A percentile compares a stretch with the other conserved stretches of the same genome.
phyloP scores from a whole-genome alignment of 2,113 vertebrate genomes.

The Neopipo cinnamomea region DNA sequence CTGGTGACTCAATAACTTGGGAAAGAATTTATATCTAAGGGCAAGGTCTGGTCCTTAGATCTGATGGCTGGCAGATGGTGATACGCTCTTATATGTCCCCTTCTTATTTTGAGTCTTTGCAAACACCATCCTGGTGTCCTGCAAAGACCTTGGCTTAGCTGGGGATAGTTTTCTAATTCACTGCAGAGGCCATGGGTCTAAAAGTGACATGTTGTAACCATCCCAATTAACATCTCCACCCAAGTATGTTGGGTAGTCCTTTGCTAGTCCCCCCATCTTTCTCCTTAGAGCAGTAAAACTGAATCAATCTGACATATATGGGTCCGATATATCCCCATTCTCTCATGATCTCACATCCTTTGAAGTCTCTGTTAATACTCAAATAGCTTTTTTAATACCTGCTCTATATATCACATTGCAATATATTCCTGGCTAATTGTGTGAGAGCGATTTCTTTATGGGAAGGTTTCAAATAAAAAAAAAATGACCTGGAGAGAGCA shows the following conservation, averaged over 20 bases:
- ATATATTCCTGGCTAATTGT: slow-evolving; percentile 1
- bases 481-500: background rate
- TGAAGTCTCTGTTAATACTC: background rate
- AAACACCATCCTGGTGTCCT: background rate
- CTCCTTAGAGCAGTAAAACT: background rate
- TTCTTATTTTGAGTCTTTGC: background rate
- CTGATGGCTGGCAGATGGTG: background rate
- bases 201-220: background rate
- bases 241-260: background rate
- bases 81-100: accelerated
- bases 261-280: background rate
- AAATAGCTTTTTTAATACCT: slow-evolving; percentile 46
- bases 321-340: background rate
- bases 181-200: background rate
- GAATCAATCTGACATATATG: background rate
- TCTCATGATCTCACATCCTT: slow-evolving; percentile 34
- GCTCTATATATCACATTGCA: slow-evolving; percentile 22
- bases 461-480: background rate
- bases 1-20: background rate
- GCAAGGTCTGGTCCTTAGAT: background rate
- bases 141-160: background rate
- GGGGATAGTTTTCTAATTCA: background rate
- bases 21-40: background rate
- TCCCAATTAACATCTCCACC: background rate
- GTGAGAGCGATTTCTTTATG: background rate